Conservation (phyloP, 2,888 invertebrate genomes). For the Liopterus haemorrhoidalis region DNA sequence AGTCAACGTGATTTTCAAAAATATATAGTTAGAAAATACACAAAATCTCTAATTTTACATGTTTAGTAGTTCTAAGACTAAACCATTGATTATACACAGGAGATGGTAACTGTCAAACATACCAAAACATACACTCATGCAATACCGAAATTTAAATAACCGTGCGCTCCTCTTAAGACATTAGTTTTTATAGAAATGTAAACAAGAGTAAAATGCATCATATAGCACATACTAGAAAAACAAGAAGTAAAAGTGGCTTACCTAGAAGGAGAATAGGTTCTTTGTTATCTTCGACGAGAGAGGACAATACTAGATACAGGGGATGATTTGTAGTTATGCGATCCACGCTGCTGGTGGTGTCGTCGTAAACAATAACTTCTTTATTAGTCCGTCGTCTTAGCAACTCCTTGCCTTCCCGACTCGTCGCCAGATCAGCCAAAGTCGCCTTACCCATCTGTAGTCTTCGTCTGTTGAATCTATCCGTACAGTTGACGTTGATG, state of each 20-base stretch:
- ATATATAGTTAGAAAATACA: no score
- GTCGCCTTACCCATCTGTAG: conserved; percentile 61
- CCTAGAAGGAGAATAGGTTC: conserved; percentile 62
- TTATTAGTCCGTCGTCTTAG: conserved; percentile 51
- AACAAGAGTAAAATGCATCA: no score
- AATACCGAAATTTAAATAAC: no score
- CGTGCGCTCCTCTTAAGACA: no score
- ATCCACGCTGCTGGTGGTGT: conserved; percentile 58
- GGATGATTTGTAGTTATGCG: conserved; percentile 55
- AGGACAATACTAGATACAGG: conserved; percentile 57
- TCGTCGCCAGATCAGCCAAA: conserved; percentile 59
- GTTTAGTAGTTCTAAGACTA: no score
- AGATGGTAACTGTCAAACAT: no score
- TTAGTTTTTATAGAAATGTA: no score
- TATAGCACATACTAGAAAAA: background rate
- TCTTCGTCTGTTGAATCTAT: conserved; percentile 60
- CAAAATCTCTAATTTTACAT: no score
- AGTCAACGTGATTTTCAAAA: no score
- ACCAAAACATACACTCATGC: no score
- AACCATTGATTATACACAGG: no score
- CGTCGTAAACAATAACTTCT: conserved; percentile 66
- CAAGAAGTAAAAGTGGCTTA: conserved; percentile 44
- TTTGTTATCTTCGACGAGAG: conserved; percentile 61
- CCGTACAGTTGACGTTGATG: conserved; percentile 66
- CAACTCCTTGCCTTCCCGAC: conserved; percentile 58